A percentile compares a stretch with the other conserved stretches of the same genome.
phyloP scores from a whole-genome alignment of 2,797 vertebrate genomes.

The Zalophus californianus region DNA sequence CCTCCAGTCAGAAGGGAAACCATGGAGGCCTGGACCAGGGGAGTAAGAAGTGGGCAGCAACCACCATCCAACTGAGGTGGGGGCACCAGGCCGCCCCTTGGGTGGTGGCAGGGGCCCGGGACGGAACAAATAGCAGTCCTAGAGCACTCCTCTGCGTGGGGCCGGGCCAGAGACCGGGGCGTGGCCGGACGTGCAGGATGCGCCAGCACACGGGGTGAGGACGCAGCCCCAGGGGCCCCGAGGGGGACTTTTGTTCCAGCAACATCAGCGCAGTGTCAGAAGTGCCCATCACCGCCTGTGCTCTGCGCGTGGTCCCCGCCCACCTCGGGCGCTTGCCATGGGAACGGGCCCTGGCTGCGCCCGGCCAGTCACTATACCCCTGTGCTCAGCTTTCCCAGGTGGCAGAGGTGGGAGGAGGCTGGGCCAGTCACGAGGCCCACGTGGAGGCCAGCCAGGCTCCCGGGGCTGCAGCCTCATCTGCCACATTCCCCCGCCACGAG shows the following conservation, averaged over 20 bases:
- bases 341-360: background rate
- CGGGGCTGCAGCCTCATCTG: accelerated
- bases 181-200: accelerated
- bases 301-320: background rate
- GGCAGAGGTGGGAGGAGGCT: background rate
- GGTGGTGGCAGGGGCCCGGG: background rate
- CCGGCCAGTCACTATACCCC: background rate
- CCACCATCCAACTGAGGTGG: accelerated
- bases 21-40: background rate
- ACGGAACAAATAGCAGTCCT: accelerated
- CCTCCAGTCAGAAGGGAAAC: accelerated
- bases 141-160: accelerated
- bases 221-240: accelerated
- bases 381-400: background rate
- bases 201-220: accelerated
- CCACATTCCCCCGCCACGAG: background rate
- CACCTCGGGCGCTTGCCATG: accelerated
- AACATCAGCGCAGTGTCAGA: background rate
- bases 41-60: accelerated
- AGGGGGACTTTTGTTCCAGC: background rate
- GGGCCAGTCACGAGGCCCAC: background rate
- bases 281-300: accelerated
- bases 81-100: too few species aligned
- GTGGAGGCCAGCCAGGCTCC: background rate
- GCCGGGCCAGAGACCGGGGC: accelerated